These are phyloP conservation scores for Gopherus evgoodei DNA, from an alignment of 2,113 vertebrate species.

Conservation along the genomic window DNA sequence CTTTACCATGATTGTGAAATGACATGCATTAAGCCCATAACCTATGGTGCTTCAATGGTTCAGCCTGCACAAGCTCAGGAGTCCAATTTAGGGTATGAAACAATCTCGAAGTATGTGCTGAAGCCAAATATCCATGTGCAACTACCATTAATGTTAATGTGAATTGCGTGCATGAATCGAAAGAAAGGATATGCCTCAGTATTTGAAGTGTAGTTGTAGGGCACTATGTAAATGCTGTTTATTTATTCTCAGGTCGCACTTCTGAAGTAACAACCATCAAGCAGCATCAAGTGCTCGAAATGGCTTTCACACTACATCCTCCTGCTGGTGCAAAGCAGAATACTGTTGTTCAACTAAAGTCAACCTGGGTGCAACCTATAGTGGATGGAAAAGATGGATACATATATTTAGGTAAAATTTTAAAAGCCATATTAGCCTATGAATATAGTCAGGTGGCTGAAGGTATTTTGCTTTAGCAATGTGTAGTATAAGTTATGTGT, in stretches of 20 bases:
- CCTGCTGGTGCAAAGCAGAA: neutral
- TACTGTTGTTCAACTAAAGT: neutral
- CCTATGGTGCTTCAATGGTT: neutral
- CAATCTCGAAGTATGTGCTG: neutral
- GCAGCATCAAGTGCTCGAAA: slow-evolving; percentile 30
- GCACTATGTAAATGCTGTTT: neutral
- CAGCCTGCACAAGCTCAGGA: neutral
- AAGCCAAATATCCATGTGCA: neutral
- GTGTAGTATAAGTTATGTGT: neutral
- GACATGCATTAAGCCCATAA: neutral
- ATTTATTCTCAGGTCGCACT: neutral
- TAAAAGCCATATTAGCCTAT: neutral
- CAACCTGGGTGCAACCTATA: neutral
- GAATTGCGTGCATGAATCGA: neutral
- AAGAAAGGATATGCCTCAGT: neutral
- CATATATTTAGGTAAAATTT: slow-evolving; percentile 18
- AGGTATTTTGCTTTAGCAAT: neutral
- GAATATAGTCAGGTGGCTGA: neutral
- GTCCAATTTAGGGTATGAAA: neutral
- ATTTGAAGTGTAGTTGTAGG: neutral
- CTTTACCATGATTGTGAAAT: neutral
- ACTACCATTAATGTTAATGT: neutral
- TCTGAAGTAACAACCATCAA: neutral
- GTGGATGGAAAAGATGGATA: neutral
- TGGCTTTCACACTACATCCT: slow-evolving; percentile 47